These are phyloP conservation scores for Dromococcyx pavoninus DNA, from an alignment of 2,797 vertebrate species.

Conservation along the genomic window DNA sequence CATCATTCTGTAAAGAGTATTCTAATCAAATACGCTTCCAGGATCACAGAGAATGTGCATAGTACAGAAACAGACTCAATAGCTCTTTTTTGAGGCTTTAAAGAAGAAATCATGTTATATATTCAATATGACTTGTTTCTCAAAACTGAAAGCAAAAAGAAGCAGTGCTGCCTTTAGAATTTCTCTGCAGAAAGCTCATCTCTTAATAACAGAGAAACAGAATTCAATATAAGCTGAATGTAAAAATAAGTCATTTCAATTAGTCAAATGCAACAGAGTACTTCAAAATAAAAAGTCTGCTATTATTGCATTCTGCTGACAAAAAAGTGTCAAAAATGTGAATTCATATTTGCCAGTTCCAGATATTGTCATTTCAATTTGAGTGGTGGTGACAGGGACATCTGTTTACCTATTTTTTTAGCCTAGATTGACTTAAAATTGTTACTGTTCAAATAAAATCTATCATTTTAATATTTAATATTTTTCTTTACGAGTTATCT, in stretches of 20 bases:
- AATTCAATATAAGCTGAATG: accelerated
- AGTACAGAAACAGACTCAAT: too few relatives aligned
- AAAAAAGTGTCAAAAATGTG: not conserved
- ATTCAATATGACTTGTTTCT: not conserved
- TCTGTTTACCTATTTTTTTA: not conserved
- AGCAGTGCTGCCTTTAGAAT: not conserved
- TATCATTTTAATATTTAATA: not conserved
- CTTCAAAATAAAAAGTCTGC: not conserved
- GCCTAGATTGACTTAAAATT: not conserved
- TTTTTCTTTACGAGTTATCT: not conserved
- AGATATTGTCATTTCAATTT: not conserved
- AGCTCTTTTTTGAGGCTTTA: not conserved
- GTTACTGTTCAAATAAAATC: not conserved
- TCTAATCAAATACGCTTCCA: not conserved
- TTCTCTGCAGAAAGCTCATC: not conserved
- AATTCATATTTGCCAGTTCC: not conserved
- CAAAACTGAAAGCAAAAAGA: not conserved
- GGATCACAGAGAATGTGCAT: not conserved
- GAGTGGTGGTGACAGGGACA: too few relatives aligned
- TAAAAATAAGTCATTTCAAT: not conserved
- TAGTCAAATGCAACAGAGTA: not conserved
- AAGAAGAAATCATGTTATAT: not conserved
- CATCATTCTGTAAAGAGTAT: not conserved
- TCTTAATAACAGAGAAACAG: not conserved
- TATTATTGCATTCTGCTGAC: not conserved